These are phyloP conservation scores for Stomatorhinus walkeri DNA, from an alignment of 2,797 vertebrate species.

Conservation along the genomic window DNA sequence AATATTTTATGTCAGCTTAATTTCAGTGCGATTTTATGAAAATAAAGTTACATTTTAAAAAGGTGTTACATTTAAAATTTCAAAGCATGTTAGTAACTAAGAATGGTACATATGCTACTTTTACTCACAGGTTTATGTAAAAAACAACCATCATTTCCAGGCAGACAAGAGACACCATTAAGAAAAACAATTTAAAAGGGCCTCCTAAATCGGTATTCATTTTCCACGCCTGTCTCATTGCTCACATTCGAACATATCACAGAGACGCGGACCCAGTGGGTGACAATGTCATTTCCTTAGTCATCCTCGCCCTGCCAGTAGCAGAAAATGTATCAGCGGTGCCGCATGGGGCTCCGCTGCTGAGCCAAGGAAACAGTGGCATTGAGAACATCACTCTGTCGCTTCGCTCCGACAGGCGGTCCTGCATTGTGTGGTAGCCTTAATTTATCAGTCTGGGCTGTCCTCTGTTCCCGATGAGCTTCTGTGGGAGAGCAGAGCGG, in stretches of 20 bases:
- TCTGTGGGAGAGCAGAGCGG: neutral
- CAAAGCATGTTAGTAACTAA: neutral
- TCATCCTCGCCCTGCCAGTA: slow-evolving; percentile 31
- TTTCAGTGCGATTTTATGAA: neutral
- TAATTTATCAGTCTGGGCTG: neutral
- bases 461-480: neutral
- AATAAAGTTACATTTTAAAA: neutral
- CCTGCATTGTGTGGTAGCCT: neutral
- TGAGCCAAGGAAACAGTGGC: slow-evolving; percentile 25
- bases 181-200: neutral
- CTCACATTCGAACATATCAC: slow-evolving; percentile 13
- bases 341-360: slow-evolving; percentile 11
- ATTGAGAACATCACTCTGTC: neutral
- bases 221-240: neutral
- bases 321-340: neutral
- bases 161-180: neutral
- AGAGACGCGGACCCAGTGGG: slow-evolving; percentile 35
- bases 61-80: neutral
- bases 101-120: neutral
- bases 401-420: neutral
- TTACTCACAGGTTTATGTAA: neutral
- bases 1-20: neutral
- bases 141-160: neutral
- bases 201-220: neutral
- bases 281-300: slow-evolving; percentile 38